These are phyloP conservation scores for Polypedilum vanderplanki DNA, from an alignment of 1,140 invertebrate genomes.

Conservation along the genomic window DNA sequence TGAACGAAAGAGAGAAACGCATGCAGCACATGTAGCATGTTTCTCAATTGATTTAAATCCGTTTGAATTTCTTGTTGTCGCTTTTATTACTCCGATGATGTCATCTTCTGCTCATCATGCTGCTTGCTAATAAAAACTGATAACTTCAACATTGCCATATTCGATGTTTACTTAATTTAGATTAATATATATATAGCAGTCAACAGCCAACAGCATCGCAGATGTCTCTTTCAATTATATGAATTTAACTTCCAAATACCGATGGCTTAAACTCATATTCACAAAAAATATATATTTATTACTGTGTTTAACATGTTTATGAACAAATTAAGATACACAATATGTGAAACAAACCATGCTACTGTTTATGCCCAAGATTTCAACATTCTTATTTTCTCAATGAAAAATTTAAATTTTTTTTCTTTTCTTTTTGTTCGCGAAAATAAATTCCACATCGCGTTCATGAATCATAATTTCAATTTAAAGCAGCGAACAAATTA, in stretches of 20 bases:
- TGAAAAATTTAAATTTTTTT: background rate
- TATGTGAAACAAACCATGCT: slow-evolving; percentile 26
- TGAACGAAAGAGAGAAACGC: background rate
- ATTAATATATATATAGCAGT: background rate
- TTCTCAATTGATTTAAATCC: slow-evolving; percentile 27
- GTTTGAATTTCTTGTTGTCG: slow-evolving; percentile 3
- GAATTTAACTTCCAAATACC: background rate
- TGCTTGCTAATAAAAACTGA: slow-evolving; percentile 27
- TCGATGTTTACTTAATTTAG: slow-evolving; percentile 20
- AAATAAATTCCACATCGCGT: background rate
- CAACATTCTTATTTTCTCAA: background rate
- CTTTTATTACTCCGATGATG: slow-evolving; percentile 20
- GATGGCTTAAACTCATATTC: background rate
- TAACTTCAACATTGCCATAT: slow-evolving; percentile 22
- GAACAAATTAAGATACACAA: slow-evolving; percentile 18
- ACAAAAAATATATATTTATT: background rate
- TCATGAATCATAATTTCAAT: slow-evolving; percentile 9
- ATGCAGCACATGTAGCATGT: slow-evolving; percentile 17
- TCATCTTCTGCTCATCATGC: background rate
- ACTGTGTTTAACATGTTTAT: background rate
- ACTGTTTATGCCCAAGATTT: background rate
- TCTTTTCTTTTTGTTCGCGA: background rate
- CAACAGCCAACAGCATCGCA: background rate
- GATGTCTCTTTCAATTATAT: slow-evolving; percentile 21
- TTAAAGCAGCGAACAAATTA: background rate